Base-by-base conservation (phyloP, 2,888 invertebrate species). In the Drosophila formosana region DNA sequence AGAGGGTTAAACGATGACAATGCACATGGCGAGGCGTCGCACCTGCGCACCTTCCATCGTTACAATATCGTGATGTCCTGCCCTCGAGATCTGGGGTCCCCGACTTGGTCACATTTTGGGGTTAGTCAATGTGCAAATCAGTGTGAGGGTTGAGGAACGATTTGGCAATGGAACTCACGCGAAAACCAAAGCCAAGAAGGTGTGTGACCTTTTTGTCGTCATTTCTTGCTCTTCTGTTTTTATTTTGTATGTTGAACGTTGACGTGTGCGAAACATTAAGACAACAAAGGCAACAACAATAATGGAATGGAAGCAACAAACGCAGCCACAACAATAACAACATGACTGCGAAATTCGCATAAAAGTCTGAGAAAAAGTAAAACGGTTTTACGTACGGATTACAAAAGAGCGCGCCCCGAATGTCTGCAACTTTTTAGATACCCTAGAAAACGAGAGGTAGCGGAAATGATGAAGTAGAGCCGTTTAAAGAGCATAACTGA, bases 131-230 rank as follows among this genome's bases (percentile, higher is more conserved):
- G 66, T 64, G 70, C 66, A 56, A 71, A 81, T 74, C 71, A 72
- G 63, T 64, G 74, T 53, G 50, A 61, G 66, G 69, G 60, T 52
- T 68, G 37, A 11, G 78, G 72, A 82, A 68, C 71, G 39, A 4
- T 68, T 73, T 75, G 75, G 70, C 57, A 78, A 66, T 64, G 69
- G 57, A 74, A 30, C 30, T 0, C 75, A 71, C 13, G 41, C 34
- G 64, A 52, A 46, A 64, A 28, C 28, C 13, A 50, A 60, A 50
- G 32, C 45, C 34, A 69, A 57, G 66, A 84, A 89, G 89, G 89
- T 89, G 81, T 85, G 83, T 89, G 89, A 89, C 88, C 88, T 85
- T 78, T 79, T 75, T 66, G 60, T 32, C 68, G 58, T 66, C 50
- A 64, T 56, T 68, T 56, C 26, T 52, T 62, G 39, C 30, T 49